These are phyloP conservation scores for Alviniconcha marisindica DNA, from an alignment of 1,140 invertebrate genomes.

Conservation along the genomic window DNA sequence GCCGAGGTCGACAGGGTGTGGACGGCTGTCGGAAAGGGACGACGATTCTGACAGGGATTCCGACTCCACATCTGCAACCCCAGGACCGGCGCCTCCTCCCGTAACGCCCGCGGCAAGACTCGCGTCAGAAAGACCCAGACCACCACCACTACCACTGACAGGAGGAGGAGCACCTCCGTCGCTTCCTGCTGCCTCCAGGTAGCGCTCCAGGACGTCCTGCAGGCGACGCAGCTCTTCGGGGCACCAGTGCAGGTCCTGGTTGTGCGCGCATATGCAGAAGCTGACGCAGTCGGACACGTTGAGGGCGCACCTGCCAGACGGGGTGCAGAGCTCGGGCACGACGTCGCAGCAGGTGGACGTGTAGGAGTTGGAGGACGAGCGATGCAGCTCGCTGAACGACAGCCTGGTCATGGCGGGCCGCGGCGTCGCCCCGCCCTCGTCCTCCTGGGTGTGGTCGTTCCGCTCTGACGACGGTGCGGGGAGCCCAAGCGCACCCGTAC, in stretches of 20 bases:
- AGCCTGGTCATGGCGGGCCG: constrained; percentile 9
- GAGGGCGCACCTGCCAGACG: background rate
- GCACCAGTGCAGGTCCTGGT: background rate
- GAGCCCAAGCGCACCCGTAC: too few species aligned
- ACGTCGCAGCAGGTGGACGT: constrained; percentile 25
- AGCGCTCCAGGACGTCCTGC: background rate
- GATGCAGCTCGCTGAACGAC: constrained; percentile 34
- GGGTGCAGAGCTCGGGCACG: background rate
- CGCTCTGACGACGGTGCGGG: background rate
- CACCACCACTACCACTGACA: background rate
- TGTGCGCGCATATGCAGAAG: constrained; percentile 32
- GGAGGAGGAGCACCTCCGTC: background rate
- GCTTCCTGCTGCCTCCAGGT: background rate
- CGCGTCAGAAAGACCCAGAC: background rate
- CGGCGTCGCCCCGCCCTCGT: constrained; percentile 20
- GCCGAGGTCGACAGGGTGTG: too few species aligned
- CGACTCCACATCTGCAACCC: too few species aligned
- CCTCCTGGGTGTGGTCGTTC: constrained; percentile 24
- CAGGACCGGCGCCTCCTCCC: background rate
- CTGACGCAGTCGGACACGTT: constrained; percentile 20
- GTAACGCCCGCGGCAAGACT: background rate
- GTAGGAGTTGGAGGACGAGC: constrained; percentile 33
- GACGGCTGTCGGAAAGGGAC: too few species aligned
- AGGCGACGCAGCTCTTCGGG: constrained; percentile 6
- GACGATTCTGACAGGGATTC: too few species aligned